Evolutionary conservation across 2,888 invertebrate genomes (phyloP), one percentile per base, ranked within the genome.

Genomic region (Lithosia quadra): DNA sequence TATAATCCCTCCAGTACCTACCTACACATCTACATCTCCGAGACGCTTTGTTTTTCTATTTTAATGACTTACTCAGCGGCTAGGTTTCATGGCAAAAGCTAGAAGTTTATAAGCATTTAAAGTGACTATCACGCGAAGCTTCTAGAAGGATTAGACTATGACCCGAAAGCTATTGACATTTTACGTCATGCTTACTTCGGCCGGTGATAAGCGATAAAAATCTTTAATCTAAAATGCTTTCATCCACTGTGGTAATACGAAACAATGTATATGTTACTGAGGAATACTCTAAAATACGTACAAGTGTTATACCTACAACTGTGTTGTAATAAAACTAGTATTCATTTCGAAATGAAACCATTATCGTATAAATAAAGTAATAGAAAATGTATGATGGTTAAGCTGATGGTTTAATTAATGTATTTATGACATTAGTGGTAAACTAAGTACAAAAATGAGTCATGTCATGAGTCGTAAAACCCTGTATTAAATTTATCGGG

Each of bases 1-100:
- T 39, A n/a, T 79, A 83, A 82, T 83, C 69, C 78, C 72, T 76
- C 68, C 76, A 74, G 49, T 33, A 56, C 24, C 24, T 33, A 56
- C 24, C 24, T 73, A 72, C 66, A 71, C 72, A 49, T 36, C 63
- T 55, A 59, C 53, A 9, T 59, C 60, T 63, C 58, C 57, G 58
- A 67, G 53, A 55, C 39, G 58, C 67, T 73, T 68, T 76, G 73
- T 71, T 59, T 71, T 75, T 64, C 59, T 68, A 65, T 67, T 70
- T 71, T 67, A 67, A 67, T 74, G 71, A 69, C 60, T 69, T 65
- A 36, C 67, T 58, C 28, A 10, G 34, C 43, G 65, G 65, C 43
- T 55, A 55, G 53, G 34, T 63, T 67, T 49, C 28, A 63, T 5
- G 18, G 22, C 13, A 58, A 33, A 21, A 49, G 49, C 15, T 63